Percentiles rank a stretch among this genome's conserved stretches.
phyloP scores from a whole-genome alignment of 2,113 vertebrate genomes.

The Chinchilla lanigera region DNA sequence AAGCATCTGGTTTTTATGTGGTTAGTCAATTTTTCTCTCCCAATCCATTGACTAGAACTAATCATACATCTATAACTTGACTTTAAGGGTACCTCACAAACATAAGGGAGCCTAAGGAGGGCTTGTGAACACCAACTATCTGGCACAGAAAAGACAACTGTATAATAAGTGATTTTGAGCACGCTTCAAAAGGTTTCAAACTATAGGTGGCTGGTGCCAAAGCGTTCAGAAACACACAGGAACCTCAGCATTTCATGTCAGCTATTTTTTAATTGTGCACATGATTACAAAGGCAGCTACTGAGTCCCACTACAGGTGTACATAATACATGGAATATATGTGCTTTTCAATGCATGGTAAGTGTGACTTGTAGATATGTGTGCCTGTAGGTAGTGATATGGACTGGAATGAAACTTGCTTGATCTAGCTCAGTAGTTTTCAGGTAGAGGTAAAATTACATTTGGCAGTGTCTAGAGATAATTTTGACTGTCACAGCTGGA shows the following conservation, averaged over 20 bases:
- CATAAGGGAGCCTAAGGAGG: background rate
- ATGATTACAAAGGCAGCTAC: background rate
- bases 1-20: background rate
- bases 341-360: background rate
- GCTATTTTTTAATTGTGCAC: background rate
- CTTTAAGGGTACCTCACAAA: background rate
- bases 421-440: background rate
- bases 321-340: background rate
- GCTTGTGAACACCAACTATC: background rate
- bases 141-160: conserved; percentile 17
- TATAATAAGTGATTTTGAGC: conserved; percentile 15
- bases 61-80: background rate
- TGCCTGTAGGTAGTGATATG: background rate
- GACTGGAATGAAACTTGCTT: background rate
- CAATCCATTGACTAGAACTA: background rate
- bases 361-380: background rate
- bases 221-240: background rate
- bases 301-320: background rate
- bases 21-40: background rate
- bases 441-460: background rate
- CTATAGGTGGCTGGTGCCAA: background rate
- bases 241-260: background rate
- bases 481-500: background rate
- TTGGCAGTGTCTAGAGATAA: background rate
- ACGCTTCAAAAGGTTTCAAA: conserved; percentile 43